Evolutionary conservation across 2,888 invertebrate species (phyloP).

Genomic region (Microplitis manilae): DNA sequence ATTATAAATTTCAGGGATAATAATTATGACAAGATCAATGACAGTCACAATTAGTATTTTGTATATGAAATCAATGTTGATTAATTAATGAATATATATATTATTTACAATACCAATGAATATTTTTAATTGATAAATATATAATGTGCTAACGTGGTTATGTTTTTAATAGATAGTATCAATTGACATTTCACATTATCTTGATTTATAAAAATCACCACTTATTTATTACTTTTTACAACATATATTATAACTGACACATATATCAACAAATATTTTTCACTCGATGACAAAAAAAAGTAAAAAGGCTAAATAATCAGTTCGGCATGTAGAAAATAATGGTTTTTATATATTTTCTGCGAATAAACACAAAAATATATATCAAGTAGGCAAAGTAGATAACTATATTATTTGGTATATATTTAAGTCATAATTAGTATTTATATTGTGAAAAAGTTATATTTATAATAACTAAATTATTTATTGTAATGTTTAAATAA

Average conservation of each 20-base stretch:
- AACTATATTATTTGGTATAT: not conserved
- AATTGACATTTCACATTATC: conserved; percentile 1
- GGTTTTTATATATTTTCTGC: not conserved
- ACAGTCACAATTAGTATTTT: not conserved
- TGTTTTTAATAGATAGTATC: not conserved
- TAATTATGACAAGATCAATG: not conserved
- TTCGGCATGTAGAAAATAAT: not conserved
- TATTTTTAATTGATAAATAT: not conserved
- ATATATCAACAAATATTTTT: not conserved
- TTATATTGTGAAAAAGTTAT: too few relatives aligned
- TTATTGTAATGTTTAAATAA: too few relatives aligned
- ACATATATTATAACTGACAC: not conserved
- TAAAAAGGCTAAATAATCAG: not conserved
- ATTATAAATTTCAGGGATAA: not conserved
- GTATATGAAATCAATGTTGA: not conserved
- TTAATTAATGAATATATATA: not conserved
- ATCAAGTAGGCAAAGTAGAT: not conserved
- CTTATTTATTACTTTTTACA: not conserved
- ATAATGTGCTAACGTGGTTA: not conserved
- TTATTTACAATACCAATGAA: not conserved
- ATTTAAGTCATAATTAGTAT: too few relatives aligned
- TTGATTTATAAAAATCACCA: not conserved
- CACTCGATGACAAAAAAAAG: not conserved
- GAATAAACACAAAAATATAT: not conserved
- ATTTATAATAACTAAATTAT: too few relatives aligned